These are phyloP conservation scores for Auanema freiburgensis DNA, from an alignment of 2,888 invertebrate genomes.

Conservation along the genomic window DNA sequence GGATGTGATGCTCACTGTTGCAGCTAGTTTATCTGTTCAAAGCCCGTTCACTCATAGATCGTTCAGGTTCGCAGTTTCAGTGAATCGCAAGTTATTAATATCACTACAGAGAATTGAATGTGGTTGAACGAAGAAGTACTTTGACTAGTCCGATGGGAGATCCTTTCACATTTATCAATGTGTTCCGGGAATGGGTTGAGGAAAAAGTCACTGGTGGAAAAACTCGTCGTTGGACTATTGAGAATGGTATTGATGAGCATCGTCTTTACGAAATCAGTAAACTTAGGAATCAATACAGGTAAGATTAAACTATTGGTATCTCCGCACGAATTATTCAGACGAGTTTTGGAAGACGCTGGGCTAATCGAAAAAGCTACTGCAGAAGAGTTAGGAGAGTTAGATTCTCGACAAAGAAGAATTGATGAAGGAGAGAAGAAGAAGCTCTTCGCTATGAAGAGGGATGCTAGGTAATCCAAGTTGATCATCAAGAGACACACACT, in stretches of 20 bases:
- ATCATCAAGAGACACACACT: neutral
- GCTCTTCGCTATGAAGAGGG: conserved; percentile 78
- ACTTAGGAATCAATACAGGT: conserved; percentile 76
- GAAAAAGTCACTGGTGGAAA: conserved; percentile 64
- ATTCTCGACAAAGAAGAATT: conserved; percentile 66
- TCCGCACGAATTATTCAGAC: conserved; percentile 22
- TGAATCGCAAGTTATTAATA: too few relatives aligned
- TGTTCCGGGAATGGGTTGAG: conserved; percentile 61
- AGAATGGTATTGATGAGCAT: conserved; percentile 91
- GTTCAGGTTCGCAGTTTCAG: conserved; percentile 69
- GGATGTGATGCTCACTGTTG: conserved; percentile 78
- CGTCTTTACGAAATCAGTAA: conserved; percentile 94
- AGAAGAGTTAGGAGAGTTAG: conserved; percentile 43
- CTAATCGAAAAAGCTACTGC: conserved; percentile 47
- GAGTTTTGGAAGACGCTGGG: conserved; percentile 58
- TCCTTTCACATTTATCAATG: conserved; percentile 83
- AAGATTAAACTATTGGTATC: neutral
- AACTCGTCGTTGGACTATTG: conserved; percentile 80
- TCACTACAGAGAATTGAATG: conserved; percentile 31
- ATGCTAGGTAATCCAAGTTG: conserved; percentile 68
- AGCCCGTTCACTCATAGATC: conserved; percentile 88
- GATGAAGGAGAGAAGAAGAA: conserved; percentile 87
- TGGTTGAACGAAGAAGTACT: conserved; percentile 61
- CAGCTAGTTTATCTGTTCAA: conserved; percentile 89
- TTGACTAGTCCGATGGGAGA: conserved; percentile 94